Evolutionary conservation across 2,113 vertebrate species (phyloP), one percentile per base, ranked within the genome.

Genomic region (Sylvilagus bachmani): DNA sequence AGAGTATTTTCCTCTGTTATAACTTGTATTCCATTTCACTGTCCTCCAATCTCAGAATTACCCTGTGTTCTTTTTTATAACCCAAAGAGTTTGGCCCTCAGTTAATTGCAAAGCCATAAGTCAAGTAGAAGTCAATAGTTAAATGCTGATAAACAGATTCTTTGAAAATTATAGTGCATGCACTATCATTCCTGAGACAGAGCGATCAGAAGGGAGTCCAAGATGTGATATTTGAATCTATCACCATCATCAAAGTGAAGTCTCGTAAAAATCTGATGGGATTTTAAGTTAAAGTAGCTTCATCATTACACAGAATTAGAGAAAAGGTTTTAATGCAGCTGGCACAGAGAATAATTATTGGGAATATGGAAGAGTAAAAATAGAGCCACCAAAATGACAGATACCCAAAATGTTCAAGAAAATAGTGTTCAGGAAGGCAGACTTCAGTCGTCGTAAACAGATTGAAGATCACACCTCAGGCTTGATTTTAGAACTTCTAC

Each of bases 51-150:
- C 49, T 95, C 67, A 78, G 38, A n/a, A 82, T 89, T 86, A 91
- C 31, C 69, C 31, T 61, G 11, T 67, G 53, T 38, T 90, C 17
- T 66, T 91, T 71, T 75, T 70, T n/a, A 53, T 17, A 58, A 58
- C 55, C 19, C 14, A 19, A 58, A 19, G 55, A 58, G 13, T 75
- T 82, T 44, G 16, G 7, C 64, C 36, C 66, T 75, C 53, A 87
- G 21, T 90, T 89, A 87, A 55, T 66, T 38, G 49, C 29, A 82
- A 66, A 51, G 78, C 69, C 44, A 29, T 88, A 64, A 89, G 77
- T 89, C 71, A 96, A 86, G 62, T 73, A 89, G 62, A 85, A 93
- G n/a, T 80, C 6, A 78, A 10, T 89, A 55, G 27, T 95, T 96
- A 89, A 86, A 93, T 88, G 36, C 67, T 89, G 53, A 61, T 79